Base-by-base conservation (phyloP, 2,797 vertebrate genomes). In the Pyrocephalus nanus region DNA sequence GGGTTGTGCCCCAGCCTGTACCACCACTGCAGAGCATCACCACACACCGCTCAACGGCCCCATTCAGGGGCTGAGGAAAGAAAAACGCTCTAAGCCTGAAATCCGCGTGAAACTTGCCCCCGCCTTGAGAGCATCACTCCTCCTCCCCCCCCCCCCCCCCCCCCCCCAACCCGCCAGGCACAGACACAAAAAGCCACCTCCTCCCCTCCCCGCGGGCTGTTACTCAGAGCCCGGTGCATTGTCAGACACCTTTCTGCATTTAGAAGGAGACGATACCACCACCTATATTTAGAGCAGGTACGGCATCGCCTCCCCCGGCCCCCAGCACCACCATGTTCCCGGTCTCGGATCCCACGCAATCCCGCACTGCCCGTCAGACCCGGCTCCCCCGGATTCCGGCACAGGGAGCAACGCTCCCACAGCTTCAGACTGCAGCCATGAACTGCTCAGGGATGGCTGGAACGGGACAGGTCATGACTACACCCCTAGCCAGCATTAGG, bases 211-310 rank as follows among this genome's bases (percentile, higher is more conserved):
- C 8, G 23, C 8, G 3, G 83, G n/a, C 92, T 94, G 92, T 95
- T 97, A 96, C 92, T 97, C 74, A 93, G 81, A 92, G 76, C 92
- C 89, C 61, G 26, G 93, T 38, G 91, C 88, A 93, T 94, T 90
- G 81, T 93, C 91, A 95, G 92, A 92, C 88, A 79, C 80, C 89
- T 61, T 89, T 86, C 95, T 90, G 70, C 91, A 64, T 92, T 92
- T 94, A 95, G 94, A 92, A 96, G 93, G 48, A 95, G 78, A 90
- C 36, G 43, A 83, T 58, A 71, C 69, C 67, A 62, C 85, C 60
- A 32, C 55, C 86, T 65, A 54, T 85, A 69, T 80, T 93, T 95
- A 87, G 42, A 92, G 64, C 36, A 69, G 2, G 9, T 34, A 55
- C 8, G 17, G 57, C 60, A 64, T 45, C 4, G 14, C 36, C 36